A percentile compares a stretch with the other conserved stretches of the same genome.
Conservation (phyloP, 1,140 invertebrate species). For the Dolichoris vasculosae region DNA sequence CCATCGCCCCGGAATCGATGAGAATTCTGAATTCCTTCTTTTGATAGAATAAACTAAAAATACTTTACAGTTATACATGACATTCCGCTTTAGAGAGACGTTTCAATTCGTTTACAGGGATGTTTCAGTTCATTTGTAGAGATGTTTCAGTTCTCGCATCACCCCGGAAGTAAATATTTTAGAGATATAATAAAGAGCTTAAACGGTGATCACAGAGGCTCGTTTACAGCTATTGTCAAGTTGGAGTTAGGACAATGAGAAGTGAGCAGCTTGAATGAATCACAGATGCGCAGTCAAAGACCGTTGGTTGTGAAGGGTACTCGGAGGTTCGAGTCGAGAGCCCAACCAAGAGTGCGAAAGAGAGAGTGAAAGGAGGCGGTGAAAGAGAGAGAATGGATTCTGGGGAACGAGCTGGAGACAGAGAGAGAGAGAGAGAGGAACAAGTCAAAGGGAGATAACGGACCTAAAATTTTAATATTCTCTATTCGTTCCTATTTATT, state of each 20-base stretch:
- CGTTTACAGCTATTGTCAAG: slow-evolving; percentile 44
- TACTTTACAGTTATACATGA: neutral
- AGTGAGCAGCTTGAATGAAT: slow-evolving; percentile 32
- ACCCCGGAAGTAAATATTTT: neutral
- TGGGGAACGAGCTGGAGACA: neutral
- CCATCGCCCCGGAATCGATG: no score
- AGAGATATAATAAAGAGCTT: slow-evolving; percentile 26
- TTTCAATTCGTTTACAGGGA: neutral
- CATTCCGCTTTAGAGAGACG: neutral
- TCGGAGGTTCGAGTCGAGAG: neutral
- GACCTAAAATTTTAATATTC: no score
- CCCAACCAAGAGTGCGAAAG: neutral
- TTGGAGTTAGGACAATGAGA: slow-evolving; percentile 38
- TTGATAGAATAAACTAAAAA: no score
- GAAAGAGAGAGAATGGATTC: neutral
- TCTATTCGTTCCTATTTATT: no score
- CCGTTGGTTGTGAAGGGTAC: neutral
- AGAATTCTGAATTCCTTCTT: no score
- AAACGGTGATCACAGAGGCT: slow-evolving; percentile 31
- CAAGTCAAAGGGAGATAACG: no score
- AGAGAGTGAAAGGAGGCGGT: neutral
- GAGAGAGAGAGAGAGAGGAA: neutral
- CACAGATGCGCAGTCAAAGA: slow-evolving; percentile 36
- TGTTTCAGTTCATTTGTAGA: neutral
- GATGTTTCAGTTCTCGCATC: neutral